Base-by-base conservation (phyloP, 2,113 vertebrate genomes). In the Mohoua ochrocephala region DNA sequence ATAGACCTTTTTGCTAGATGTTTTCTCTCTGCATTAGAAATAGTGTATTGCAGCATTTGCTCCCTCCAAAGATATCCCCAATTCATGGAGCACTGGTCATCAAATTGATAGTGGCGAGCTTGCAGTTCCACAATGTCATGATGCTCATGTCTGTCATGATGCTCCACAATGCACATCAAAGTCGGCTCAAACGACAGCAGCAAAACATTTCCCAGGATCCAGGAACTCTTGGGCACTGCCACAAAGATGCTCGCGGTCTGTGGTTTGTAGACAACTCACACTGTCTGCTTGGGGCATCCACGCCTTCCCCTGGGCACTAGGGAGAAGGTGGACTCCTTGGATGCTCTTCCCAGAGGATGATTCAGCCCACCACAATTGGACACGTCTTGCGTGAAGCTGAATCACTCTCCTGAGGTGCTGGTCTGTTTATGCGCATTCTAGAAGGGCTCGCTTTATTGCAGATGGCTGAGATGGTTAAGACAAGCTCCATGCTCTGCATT, bases 351-450 rank as follows among this genome's bases (percentile, higher is more conserved):
- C 45, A 13, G 44, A 63, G 35, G 33, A 42, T 54, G 33, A 24
- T 28, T 75, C 54, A 88, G 45, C 53, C 64, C 54, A 49, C 26
- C 21, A 37, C 22, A 61, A 14, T 23, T 1, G 5, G 54, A 65
- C 44, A 24, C 0, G 0, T 17, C 37, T 73, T 61, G 26, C 1
- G 1, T 7, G 10, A 86, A 53, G 63, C 45, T 83, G 49, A 76
- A 64, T 89, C 56, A 15, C 41, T 78, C 60, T 89, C 37, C 47
- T 10, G 19, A 78, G 69, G 77, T 75, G 33, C 42, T 86, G 54
- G 1, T 77, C 37, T 77, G 53, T 41, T 64, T 33, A 22, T 22
- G 52, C 21, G 39, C 15, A 6, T 15, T 64, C 47, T 35, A 16
- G 73, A 78, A 50, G 30, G 70, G 30, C 24, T 84, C 60, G 30